These are phyloP conservation scores for Clitarchus hookeri DNA, from an alignment of 2,888 invertebrate genomes.

Conservation along the genomic window DNA sequence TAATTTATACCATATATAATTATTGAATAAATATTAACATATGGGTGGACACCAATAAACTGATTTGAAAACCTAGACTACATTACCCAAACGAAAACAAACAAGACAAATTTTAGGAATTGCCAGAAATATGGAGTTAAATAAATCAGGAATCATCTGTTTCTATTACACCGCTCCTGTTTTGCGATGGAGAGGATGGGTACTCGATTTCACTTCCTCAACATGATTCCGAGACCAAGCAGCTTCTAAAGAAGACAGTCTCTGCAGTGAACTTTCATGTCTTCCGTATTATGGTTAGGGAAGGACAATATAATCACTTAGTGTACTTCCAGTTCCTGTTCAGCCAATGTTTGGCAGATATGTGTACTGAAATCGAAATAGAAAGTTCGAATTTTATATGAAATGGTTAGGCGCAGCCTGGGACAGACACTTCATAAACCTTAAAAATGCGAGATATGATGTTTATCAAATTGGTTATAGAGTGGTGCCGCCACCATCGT, in stretches of 20 bases:
- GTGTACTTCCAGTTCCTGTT: conserved; percentile 42
- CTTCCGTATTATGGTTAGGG: conserved; percentile 42
- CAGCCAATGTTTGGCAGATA: conserved; percentile 48
- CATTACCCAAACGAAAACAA: too few species aligned
- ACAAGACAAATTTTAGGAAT: too few species aligned
- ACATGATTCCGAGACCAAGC: conserved; percentile 33
- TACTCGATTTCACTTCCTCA: conserved; percentile 38
- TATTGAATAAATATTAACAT: too few species aligned
- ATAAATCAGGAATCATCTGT: too few species aligned
- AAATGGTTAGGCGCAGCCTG: conserved; percentile 34
- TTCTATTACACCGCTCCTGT: conserved; percentile 42
- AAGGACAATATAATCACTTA: conserved; percentile 33
- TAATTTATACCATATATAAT: too few species aligned
- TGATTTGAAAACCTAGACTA: too few species aligned
- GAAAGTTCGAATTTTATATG: conserved; percentile 42
- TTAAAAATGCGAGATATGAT: conserved; percentile 40
- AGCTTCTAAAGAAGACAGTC: conserved; percentile 30
- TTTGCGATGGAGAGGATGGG: conserved; percentile 45
- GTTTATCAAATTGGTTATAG: conserved; percentile 38
- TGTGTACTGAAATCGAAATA: conserved; percentile 43
- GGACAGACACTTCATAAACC: conserved; percentile 43
- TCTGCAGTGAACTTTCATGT: conserved; percentile 43
- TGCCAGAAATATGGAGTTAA: too few species aligned
- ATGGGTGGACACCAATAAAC: too few species aligned
- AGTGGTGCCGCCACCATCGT: conserved; percentile 47